These are phyloP conservation scores for Anarrhichthys ocellatus DNA, from an alignment of 2,113 vertebrate species.

Conservation along the genomic window DNA sequence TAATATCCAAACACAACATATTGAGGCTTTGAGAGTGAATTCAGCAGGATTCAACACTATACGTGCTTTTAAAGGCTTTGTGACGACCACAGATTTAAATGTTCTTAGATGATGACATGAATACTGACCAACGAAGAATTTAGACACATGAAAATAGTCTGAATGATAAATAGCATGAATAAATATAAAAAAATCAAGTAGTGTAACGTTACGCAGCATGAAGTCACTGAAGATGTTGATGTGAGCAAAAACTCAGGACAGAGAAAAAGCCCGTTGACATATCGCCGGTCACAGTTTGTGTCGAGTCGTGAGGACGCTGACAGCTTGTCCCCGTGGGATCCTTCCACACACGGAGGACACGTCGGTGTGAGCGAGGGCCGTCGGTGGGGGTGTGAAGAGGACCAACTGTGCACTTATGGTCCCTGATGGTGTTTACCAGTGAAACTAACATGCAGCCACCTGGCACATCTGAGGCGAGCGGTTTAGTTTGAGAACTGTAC, in stretches of 20 bases:
- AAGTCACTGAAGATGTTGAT: neutral
- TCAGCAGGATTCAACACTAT: neutral
- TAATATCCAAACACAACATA: neutral
- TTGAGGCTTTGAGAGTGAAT: neutral
- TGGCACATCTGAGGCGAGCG: conserved; percentile 41
- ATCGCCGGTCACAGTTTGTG: conserved; percentile 11
- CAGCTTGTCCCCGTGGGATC: conserved; percentile 51
- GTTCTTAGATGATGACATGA: too few species aligned
- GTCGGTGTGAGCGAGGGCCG: neutral
- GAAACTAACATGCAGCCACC: conserved; percentile 43
- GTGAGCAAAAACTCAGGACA: neutral
- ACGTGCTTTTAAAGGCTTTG: neutral
- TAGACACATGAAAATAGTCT: neutral
- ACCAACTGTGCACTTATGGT: conserved; percentile 69
- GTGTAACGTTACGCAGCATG: neutral
- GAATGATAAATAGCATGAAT: too few species aligned
- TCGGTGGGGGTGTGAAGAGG: conserved; percentile 53
- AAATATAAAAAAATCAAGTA: neutral
- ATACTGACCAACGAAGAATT: too few species aligned
- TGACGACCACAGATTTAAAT: neutral
- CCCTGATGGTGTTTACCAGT: conserved; percentile 70
- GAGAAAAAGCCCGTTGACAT: neutral
- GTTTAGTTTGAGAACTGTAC: neutral
- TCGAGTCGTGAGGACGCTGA: conserved; percentile 11
- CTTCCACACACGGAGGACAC: conserved; percentile 30